A percentile compares a stretch with the other conserved stretches of the same genome.
These are phyloP conservation scores for Aporrectodea caliginosa DNA, from an alignment of 1,140 invertebrate genomes.

Conservation along the genomic window DNA sequence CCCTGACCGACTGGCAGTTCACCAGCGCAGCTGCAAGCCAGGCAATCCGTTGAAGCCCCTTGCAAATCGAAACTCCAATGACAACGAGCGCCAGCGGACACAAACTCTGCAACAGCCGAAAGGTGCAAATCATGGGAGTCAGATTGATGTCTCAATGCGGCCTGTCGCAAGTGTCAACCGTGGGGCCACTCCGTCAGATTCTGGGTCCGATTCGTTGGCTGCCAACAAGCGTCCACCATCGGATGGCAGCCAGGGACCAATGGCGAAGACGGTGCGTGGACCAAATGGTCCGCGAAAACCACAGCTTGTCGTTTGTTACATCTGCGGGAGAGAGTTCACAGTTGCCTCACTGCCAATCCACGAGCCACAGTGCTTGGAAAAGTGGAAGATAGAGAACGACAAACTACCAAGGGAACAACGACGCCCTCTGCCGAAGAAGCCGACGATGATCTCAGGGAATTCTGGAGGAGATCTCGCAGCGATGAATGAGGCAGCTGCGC, in stretches of 20 bases:
- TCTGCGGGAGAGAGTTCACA: constrained; percentile 52
- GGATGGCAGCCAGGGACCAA: constrained; percentile 1
- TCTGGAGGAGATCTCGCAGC: constrained; percentile 40
- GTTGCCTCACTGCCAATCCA: constrained; percentile 66
- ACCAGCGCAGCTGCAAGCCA: constrained; percentile 48
- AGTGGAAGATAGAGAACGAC: constrained; percentile 68
- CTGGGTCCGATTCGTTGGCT: neutral
- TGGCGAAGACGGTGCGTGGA: constrained; percentile 49
- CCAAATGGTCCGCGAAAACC: constrained; percentile 49
- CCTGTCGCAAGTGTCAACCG: neutral
- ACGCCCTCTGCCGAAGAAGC: constrained; percentile 63
- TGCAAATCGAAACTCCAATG: neutral
- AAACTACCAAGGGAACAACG: constrained; percentile 62
- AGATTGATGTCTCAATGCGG: neutral
- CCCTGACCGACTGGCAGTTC: constrained; percentile 51
- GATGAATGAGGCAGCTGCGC: constrained; percentile 33
- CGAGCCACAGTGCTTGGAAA: constrained; percentile 72
- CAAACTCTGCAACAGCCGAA: constrained; percentile 43
- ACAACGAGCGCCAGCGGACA: neutral
- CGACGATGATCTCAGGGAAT: constrained; percentile 51
- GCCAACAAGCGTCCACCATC: neutral
- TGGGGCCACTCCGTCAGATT: neutral
- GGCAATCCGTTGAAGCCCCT: neutral
- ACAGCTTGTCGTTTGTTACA: constrained; percentile 52
- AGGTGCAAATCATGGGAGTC: constrained; percentile 32